Evolutionary conservation across 2,113 vertebrate species (phyloP), one percentile per base, ranked within the genome.

Genomic region (Alligator sinensis): DNA sequence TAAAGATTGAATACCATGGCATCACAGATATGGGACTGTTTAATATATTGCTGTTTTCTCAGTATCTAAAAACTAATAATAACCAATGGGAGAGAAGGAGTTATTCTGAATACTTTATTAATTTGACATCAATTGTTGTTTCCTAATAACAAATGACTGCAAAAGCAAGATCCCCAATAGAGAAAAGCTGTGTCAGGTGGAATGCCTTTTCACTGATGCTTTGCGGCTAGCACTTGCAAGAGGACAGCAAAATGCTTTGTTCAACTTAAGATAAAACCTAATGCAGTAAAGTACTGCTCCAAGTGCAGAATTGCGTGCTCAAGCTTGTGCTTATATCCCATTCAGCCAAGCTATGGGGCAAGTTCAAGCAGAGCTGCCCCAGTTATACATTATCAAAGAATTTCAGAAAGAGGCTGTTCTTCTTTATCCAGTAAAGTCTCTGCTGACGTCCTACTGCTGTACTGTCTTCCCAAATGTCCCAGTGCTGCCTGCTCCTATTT

Each of bases 331-430:
- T 34, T 17, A 86, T 19, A 14, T 70, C 57, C 57, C 66, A 93
- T 17, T 27, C 66, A 54, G 72, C 25, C 59, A 76, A n/a, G 27
- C 18, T 77, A 21, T 30, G n/a, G n/a, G 28, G 38, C 80, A 94
- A 57, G 30, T 38, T 60, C 60, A 80, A 54, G 47, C 11, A 2
- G 15, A 17, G 38, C 28, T 70, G 84, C 28, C 16, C 47, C 61
- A 55, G 58, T 38, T 92, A 66, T 63, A 83, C 0, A 6, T 2
- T 9, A 55, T 66, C 64, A 30, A 82, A 68, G 5, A 4, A 47
- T 58, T 96, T 70, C 55, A 77, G 22, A 96, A 91, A 82, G 47
- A 34, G 84, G 47, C 5, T 70, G 92, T 80, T 74, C 86, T 34
- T 72, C 82, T 91, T 38, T n/a, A 34, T 4, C 6, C 79, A 72